Evolutionary conservation across 2,888 invertebrate species (phyloP).

Genomic region (Eilema depressum): DNA sequence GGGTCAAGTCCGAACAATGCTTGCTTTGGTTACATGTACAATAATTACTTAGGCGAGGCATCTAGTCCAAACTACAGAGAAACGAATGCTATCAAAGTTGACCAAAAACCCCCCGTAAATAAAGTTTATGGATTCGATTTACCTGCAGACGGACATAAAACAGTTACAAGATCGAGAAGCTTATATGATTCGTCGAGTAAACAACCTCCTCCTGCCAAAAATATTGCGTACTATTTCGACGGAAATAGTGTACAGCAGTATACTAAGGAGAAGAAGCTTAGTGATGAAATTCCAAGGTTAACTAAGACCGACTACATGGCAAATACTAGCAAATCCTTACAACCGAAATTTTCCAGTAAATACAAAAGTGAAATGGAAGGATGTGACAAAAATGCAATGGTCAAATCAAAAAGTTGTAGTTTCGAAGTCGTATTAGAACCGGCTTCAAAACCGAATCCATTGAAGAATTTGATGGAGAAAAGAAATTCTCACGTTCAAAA

Average conservation of each 20-base stretch:
- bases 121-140: constrained; percentile 80
- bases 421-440: constrained; percentile 85
- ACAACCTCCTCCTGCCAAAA: constrained; percentile 76
- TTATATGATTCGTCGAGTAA: constrained; percentile 77
- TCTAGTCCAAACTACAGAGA: constrained; percentile 68
- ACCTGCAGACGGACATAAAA: constrained; percentile 74
- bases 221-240: constrained; percentile 85
- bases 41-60: constrained; percentile 74
- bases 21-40: constrained; percentile 86
- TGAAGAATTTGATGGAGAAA: constrained; percentile 82
- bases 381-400: constrained; percentile 77
- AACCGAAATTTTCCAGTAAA: constrained; percentile 78
- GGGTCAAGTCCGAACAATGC: constrained; percentile 89
- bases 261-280: constrained; percentile 70
- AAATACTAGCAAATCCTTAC: constrained; percentile 79
- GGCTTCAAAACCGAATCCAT: constrained; percentile 80
- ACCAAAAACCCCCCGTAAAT: constrained; percentile 64
- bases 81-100: constrained; percentile 40
- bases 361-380: constrained; percentile 81
- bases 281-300: constrained; percentile 88
- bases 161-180: constrained; percentile 81
- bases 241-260: constrained; percentile 79
- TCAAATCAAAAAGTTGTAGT: constrained; percentile 84
- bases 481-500: constrained; percentile 83
- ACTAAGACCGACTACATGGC: constrained; percentile 86